phyloP scores from a whole-genome alignment of 1,140 invertebrate species.

The Zaprionus gabonicus region DNA sequence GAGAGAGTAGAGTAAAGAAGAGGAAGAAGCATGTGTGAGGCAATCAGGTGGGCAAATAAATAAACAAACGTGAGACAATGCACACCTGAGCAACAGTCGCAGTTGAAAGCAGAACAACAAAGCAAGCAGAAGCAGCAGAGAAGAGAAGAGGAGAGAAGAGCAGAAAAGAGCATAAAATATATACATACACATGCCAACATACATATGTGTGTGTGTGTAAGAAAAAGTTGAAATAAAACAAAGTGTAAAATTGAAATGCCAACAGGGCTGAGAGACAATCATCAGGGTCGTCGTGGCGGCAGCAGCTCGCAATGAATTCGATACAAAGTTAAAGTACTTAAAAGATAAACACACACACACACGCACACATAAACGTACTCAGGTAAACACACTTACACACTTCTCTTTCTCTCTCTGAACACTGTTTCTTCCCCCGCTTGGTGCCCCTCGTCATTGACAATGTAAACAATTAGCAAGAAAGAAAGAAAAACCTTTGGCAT shows the following conservation, averaged over 20 bases:
- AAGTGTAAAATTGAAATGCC: conserved; percentile 44
- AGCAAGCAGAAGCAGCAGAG: conserved; percentile 10
- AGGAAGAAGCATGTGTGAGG: conserved; percentile 49
- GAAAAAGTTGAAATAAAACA: conserved; percentile 8
- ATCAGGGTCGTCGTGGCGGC: conserved; percentile 38
- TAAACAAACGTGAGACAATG: conserved; percentile 82
- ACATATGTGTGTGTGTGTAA: conserved; percentile 7
- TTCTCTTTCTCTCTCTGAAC: background rate
- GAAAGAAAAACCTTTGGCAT: background rate
- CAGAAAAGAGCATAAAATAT: conserved; percentile 18
- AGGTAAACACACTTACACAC: background rate
- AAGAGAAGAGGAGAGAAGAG: conserved; percentile 25
- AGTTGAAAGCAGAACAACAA: conserved; percentile 37
- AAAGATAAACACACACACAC: conserved; percentile 42
- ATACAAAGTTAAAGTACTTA: conserved; percentile 56
- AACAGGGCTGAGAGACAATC: conserved; percentile 38
- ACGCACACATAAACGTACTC: conserved; percentile 10
- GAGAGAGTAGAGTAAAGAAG: background rate
- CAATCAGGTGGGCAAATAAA: conserved; percentile 74
- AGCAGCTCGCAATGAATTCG: conserved; percentile 43
- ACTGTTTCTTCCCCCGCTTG: too few species aligned
- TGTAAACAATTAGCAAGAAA: conserved; percentile 54
- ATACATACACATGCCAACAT: background rate
- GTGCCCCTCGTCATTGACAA: conserved; percentile 32
- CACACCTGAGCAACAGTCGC: conserved; percentile 61